Evolutionary conservation across 2,888 invertebrate genomes (phyloP), one percentile per base, ranked within the genome.

Genomic region (Diplolepis rosae): DNA sequence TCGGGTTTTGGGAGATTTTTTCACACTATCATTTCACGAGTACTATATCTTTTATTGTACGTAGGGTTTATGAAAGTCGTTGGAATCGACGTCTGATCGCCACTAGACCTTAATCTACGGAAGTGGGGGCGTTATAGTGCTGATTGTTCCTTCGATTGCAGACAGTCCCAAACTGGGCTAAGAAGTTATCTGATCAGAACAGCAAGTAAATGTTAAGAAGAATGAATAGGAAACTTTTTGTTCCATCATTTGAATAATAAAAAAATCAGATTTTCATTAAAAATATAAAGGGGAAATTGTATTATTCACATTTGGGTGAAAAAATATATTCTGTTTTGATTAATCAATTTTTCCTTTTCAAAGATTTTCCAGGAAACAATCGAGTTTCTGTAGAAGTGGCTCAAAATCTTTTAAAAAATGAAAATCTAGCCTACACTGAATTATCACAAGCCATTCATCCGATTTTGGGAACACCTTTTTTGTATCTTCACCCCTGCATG

Each of bases 401-500:
- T 22, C 87, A 86, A 72, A 77, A 76, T 15, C 68, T 84, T n/a
- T 56, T 69, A 39, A 65, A 71, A 35, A 68, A 72, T 61, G 75
- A 74, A 4, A 70, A 66, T 11, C 75, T 88, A 27, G 81, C 77
- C 22, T 87, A 88, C 67, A 79, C 70, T 42, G 88, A 88, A 76
- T 79, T 88, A 66, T 88, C 88, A 2, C 88, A 88, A 72, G 83
- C 85, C 5, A 84, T 88, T 70, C 88, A 88, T 79, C 88, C 88
- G 22, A 77, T 88, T 65, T 76, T 87, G 27, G 84, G 83, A 7
- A 83, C 79, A 11, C 84, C 87, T 9, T 87, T 82, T 70, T 77
- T 88, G 24, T 78, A 85, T 27, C 77, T 88, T 13, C 88, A 88
- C 75, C 88, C 88, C 7, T 88, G 88, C 75, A 82, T 83, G 74